A percentile compares a stretch with the other conserved stretches of the same genome.
These are phyloP conservation scores for Caranx melampygus DNA, from an alignment of 2,113 vertebrate species.

Conservation along the genomic window DNA sequence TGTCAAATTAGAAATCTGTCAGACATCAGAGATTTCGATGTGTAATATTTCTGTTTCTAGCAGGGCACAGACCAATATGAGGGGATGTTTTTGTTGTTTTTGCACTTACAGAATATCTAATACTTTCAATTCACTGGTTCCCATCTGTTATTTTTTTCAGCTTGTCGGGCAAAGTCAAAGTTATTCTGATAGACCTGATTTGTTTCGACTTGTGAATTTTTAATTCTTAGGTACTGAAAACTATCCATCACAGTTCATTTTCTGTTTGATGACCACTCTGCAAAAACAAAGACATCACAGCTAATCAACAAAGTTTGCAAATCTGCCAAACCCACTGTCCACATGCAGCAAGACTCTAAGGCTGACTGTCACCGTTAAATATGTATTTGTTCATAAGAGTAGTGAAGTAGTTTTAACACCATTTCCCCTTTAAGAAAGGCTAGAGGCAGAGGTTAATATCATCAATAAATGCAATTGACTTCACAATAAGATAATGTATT, in stretches of 20 bases:
- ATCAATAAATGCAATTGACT: too few relatives aligned
- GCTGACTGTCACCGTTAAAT: not conserved
- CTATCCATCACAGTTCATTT: not conserved
- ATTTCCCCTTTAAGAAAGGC: not conserved
- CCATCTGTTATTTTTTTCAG: too few relatives aligned
- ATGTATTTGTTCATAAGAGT: too few relatives aligned
- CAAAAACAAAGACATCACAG: conserved; percentile 4
- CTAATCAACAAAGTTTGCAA: not conserved
- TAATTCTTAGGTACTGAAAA: too few relatives aligned
- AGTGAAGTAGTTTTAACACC: not conserved
- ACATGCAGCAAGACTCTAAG: not conserved
- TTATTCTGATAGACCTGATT: too few relatives aligned
- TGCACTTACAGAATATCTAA: too few relatives aligned
- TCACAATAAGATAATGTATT: too few relatives aligned
- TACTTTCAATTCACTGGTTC: too few relatives aligned
- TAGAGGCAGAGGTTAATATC: not conserved
- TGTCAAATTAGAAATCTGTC: not conserved
- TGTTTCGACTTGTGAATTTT: not conserved
- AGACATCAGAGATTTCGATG: not conserved
- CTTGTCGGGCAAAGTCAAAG: too few relatives aligned
- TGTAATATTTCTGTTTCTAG: not conserved
- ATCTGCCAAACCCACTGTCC: conserved; percentile 5
- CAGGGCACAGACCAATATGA: not conserved
- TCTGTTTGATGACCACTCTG: conserved; percentile 5
- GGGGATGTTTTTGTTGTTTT: too few relatives aligned